Evolutionary conservation across 2,888 invertebrate species (phyloP), one percentile per base, ranked within the genome.

Genomic region (Andricus quercusramuli): DNA sequence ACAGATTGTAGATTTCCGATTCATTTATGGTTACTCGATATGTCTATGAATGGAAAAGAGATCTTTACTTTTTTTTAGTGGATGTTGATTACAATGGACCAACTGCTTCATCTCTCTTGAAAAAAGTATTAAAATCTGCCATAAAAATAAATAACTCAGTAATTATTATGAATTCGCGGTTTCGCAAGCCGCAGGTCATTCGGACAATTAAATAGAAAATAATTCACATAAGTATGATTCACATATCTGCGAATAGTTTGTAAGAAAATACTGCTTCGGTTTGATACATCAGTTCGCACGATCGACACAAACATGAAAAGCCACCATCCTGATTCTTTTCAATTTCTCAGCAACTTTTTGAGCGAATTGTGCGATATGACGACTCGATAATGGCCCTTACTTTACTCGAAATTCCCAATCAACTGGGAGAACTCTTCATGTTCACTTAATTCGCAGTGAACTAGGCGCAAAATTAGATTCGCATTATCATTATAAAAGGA

Each of bases 201-300:
- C 67, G 41, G 41, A 67, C 41, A 74, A 51, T 74, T 59, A 74
- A 74, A 74, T 74, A 74, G 51, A 74, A 56, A 37, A 56, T 22
- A 56, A 68, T 68, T 67, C 66, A 67, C 22, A 74, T 32, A n/a
- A 74, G 56, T 68, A 74, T 51, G 51, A 74, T 56, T 70, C 29
- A 51, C 70, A 29, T 47, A 51, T 29, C 37, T 74, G 64, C 8
- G 29, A 74, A 56, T 56, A 74, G 56, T 56, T 74, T n/a, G 22
- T 74, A 74, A 74, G 37, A 51, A 74, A 74, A 74, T 74, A 74
- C 74, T 74, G 74, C 74, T 74, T 74, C 29, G 74, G 74, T 74
- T 59, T 51, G 74, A 59, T 56, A 32, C 74, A 74, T 74, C 74
- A 74, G 59, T 74, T 74, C 74, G 74, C 56, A 74, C 56, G 13